Evolutionary conservation across 2,888 invertebrate species (phyloP), one percentile per base, ranked within the genome.

Genomic region (Clitarchus hookeri): DNA sequence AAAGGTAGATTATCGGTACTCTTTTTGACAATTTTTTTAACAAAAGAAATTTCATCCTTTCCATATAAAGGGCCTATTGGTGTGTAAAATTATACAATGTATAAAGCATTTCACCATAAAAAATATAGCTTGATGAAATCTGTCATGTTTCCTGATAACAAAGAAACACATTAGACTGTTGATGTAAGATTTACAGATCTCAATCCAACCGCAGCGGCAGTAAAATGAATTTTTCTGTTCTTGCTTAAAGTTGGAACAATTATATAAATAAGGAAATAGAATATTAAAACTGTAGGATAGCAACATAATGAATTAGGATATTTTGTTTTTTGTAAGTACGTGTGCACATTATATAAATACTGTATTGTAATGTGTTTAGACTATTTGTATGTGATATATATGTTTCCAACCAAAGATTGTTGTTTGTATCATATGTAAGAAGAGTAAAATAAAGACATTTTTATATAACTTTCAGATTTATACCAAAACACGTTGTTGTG

Each of bases 371-470:
- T 87, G 87, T 88, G 87, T 87, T 88, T 84, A 87, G 88, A 85
- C 87, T 87, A 85, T 87, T 87, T 86, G 87, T 87, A 87, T 88
- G 88, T 88, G 88, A 88, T 88, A 88, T 84, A 85, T 88, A 87
- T 86, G 87, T 88, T 88, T 88, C 87, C 88, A 88, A 88, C 88
- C 88, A 88, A 88, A 88, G 88, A 88, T 88, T 87, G 88, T 88
- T 88, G 87, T 88, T 88, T 88, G 86, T 87, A 88, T 88, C 85
- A 86, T 87, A 85, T 86, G 86, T 87, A 86, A 53, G 86, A 84
- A 87, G 86, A 84, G 65, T 65, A 65, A 79, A 87, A 86, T 82
- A 36, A 36, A 86, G 84, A 87, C 87, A 85, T 86, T 88, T 88
- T 88, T 88, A 86, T 87, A 87, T 86, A 85, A 44, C 82, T 87